Evolutionary conservation across 1,140 invertebrate species (phyloP).

Genomic region (Eurosta solidaginis): DNA sequence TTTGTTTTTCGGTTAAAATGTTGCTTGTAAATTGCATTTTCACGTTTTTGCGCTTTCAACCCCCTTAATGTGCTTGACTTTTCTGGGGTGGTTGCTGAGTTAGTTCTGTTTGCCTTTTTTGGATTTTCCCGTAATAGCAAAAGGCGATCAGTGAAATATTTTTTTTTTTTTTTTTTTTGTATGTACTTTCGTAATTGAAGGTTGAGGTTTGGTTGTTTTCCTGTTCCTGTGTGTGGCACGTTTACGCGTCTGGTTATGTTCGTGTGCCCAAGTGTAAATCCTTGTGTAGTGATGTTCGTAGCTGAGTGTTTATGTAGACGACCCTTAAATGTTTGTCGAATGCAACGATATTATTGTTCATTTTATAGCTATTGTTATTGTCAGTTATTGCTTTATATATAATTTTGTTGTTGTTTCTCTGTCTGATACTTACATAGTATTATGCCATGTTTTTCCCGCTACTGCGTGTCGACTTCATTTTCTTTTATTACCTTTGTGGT

Average conservation of each 20-base stretch:
- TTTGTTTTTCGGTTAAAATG: background rate
- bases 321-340: slow-evolving; percentile 1
- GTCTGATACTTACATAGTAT: background rate
- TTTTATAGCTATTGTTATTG: slow-evolving; percentile 25
- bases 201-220: too few relatives aligned
- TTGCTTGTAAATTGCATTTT: slow-evolving; percentile 19
- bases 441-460: background rate
- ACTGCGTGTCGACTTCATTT: slow-evolving; percentile 26
- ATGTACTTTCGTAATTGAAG: background rate
- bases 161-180: background rate
- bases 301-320: background rate
- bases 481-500: slow-evolving; percentile 23
- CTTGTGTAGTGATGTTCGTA: too few relatives aligned
- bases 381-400: background rate
- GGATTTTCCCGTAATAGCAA: background rate
- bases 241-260: background rate
- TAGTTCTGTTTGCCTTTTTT: background rate
- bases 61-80: background rate
- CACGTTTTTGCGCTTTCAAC: slow-evolving; percentile 7
- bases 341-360: slow-evolving; percentile 10
- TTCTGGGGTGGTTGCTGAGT: background rate
- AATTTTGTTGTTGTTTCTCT: background rate
- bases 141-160: background rate
- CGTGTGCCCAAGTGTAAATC: background rate
- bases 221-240: background rate